Conservation (phyloP, 2,113 vertebrate species). For the Ovibos moschatus region DNA sequence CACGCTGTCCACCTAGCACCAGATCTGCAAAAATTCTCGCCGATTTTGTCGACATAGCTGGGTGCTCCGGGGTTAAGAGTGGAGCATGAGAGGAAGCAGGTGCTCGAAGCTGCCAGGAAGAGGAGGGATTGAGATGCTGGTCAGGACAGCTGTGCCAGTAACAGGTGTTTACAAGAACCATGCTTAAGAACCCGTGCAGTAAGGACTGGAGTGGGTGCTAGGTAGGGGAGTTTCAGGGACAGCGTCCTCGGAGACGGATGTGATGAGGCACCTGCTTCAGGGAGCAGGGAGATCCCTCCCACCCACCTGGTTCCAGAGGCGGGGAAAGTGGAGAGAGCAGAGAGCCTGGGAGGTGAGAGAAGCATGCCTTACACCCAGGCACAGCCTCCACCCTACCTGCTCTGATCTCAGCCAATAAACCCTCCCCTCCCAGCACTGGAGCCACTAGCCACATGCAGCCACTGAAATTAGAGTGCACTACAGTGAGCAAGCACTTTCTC, state of each 20-base stretch:
- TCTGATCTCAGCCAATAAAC: not conserved
- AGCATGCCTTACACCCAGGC: no score
- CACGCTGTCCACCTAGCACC: rapidly evolving
- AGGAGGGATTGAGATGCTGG: not conserved
- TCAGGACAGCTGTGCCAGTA: not conserved
- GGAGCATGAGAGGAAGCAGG: not conserved
- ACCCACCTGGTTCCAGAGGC: not conserved
- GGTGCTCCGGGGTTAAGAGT: not conserved
- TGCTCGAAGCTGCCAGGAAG: not conserved
- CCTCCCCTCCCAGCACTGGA: rapidly evolving
- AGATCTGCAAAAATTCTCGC: not conserved
- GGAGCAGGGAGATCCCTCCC: not conserved
- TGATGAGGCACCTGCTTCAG: not conserved
- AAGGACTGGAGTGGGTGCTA: no score
- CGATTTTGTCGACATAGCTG: rapidly evolving
- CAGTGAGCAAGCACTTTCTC: rapidly evolving
- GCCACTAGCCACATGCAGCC: rapidly evolving
- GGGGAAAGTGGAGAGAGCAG: rapidly evolving
- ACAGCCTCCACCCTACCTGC: not conserved
- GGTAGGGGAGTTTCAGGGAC: no score
- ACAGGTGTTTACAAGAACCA: not conserved
- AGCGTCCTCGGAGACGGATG: rapidly evolving
- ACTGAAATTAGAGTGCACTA: no score
- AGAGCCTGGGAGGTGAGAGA: not conserved
- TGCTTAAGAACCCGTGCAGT: not conserved